A percentile compares a stretch with the other conserved stretches of the same genome.
Evolutionary conservation across 2,888 invertebrate species (phyloP).

Genomic region (Nipponacmea schrenckii): DNA sequence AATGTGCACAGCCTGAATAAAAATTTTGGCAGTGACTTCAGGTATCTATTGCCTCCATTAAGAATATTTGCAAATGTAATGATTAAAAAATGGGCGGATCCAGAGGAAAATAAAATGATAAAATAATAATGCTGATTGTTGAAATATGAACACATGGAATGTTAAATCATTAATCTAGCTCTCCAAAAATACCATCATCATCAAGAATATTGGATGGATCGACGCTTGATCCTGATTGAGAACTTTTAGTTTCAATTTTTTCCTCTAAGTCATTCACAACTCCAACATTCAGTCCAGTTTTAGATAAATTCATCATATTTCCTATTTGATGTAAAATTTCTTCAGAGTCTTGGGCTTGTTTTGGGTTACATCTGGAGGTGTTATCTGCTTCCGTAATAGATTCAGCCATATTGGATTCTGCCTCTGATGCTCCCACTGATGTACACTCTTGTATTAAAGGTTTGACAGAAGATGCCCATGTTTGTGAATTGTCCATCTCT

Average conservation of each 20-base stretch:
- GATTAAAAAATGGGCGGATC: too few species aligned
- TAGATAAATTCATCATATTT: neutral
- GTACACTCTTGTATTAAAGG: neutral
- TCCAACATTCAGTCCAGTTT: neutral
- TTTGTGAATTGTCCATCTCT: conserved; percentile 35
- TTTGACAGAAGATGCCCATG: neutral
- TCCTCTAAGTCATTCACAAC: too few species aligned
- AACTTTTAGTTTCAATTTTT: too few species aligned
- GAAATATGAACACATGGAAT: neutral
- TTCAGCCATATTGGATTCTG: neutral
- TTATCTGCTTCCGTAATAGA: neutral
- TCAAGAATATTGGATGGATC: neutral
- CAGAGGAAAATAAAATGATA: too few species aligned
- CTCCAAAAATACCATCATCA: neutral
- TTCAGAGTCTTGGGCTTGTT: neutral
- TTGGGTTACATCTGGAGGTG: neutral
- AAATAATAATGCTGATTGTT: too few species aligned
- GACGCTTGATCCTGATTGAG: neutral
- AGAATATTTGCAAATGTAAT: too few species aligned
- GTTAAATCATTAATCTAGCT: neutral
- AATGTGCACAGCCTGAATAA: too few species aligned
- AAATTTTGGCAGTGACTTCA: too few species aligned
- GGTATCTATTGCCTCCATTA: too few species aligned
- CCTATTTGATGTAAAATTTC: conserved; percentile 7
- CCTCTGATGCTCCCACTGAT: neutral